Conservation (phyloP, 2,888 invertebrate species). For the Ennomos fuscantarius region DNA sequence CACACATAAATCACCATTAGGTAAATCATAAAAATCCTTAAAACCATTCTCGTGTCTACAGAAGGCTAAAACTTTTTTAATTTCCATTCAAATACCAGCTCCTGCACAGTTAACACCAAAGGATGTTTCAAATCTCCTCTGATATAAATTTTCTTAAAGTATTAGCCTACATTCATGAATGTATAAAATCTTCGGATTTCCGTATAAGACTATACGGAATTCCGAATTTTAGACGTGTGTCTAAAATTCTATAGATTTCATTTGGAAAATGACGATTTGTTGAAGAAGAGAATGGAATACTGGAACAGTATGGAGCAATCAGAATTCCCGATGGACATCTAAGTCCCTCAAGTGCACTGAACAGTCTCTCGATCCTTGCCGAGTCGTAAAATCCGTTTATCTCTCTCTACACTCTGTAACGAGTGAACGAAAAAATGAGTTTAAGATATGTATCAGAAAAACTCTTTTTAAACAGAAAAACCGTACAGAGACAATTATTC, state of each 20-base stretch:
- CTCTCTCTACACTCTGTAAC: constrained; percentile 42
- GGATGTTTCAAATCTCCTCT: constrained; percentile 23
- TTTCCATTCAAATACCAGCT: constrained; percentile 69
- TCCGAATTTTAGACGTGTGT: no score
- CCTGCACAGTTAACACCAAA: constrained; percentile 55
- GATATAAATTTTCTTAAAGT: constrained; percentile 46
- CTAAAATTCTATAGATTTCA: no score
- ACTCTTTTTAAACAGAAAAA: constrained; percentile 30
- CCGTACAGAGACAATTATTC: constrained; percentile 30
- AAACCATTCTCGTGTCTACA: constrained; percentile 56
- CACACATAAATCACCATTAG: constrained; percentile 30
- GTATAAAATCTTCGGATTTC: no score
- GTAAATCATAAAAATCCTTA: constrained; percentile 52
- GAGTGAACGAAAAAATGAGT: constrained; percentile 47
- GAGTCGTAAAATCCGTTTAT: constrained; percentile 57
- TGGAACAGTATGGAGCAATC: constrained; percentile 40
- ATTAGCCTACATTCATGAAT: no score
- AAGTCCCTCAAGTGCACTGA: constrained; percentile 61
- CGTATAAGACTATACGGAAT: no score
- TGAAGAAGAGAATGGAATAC: no score
- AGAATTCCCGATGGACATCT: constrained; percentile 47
- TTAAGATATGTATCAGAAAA: constrained; percentile 42
- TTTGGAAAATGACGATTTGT: no score
- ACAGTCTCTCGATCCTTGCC: constrained; percentile 58
- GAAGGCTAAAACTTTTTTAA: constrained; percentile 74